A percentile compares a stretch with the other conserved stretches of the same genome.
Conservation (phyloP, 2,113 vertebrate species). For the Xiphophorus hellerii region DNA sequence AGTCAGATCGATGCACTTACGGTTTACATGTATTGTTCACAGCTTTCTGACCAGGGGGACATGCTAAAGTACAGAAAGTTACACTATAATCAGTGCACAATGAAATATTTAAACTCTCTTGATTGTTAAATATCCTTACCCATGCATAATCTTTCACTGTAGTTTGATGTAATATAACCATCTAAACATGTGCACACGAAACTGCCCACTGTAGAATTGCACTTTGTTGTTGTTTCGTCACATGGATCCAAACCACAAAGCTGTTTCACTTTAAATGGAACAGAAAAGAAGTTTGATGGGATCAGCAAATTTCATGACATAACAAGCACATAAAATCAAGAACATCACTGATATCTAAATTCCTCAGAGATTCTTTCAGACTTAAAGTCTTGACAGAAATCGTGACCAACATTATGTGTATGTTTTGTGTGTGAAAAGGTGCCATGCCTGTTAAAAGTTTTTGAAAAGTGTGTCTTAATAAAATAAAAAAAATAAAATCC, state of each 20-base stretch:
- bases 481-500: no score
- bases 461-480: no score
- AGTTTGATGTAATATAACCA: fast-evolving
- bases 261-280: not conserved
- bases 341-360: not conserved
- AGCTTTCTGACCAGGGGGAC: conserved; percentile 38
- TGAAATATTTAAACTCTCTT: not conserved
- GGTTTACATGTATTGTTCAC: fast-evolving
- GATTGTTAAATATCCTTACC: conserved; percentile 44
- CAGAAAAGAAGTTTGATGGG: not conserved
- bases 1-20: conserved; percentile 55
- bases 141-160: conserved; percentile 12
- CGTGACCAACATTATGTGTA: no score
- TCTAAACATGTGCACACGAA: conserved; percentile 4
- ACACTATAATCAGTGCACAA: not conserved
- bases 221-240: fast-evolving
- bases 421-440: no score
- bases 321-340: not conserved
- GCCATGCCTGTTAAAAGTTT: no score
- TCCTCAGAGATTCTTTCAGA: not conserved
- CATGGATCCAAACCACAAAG: conserved; percentile 24
- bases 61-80: conserved; percentile 32
- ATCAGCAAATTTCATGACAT: not conserved
- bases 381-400: not conserved
- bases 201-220: fast-evolving